phyloP scores from a whole-genome alignment of 2,113 vertebrate species.

The crab-eating macaque (Macaca fascicularis) region T2T-MFA8v1.1 NC_088379.1:20110001-20110500 shows the following conservation, averaged over 20 bases:
- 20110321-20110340: neutral
- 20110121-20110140: neutral
- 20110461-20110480: neutral
- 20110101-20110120: neutral
- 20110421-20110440: neutral
- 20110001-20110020: neutral
- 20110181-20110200: conserved; percentile 2
- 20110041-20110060: neutral
- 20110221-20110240: neutral
- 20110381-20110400: neutral
- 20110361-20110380: neutral
- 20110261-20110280: neutral
- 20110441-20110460: neutral
- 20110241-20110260: neutral
- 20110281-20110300: neutral
- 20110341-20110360: neutral
- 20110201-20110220: neutral
- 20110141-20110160: neutral
- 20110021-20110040: neutral
- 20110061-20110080: neutral
- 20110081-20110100: neutral
- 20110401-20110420: neutral
- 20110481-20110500: neutral
- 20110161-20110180: neutral
- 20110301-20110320: neutral